These are phyloP conservation scores for Lagopus muta DNA, from an alignment of 2,113 vertebrate genomes.

Conservation along the genomic window DNA sequence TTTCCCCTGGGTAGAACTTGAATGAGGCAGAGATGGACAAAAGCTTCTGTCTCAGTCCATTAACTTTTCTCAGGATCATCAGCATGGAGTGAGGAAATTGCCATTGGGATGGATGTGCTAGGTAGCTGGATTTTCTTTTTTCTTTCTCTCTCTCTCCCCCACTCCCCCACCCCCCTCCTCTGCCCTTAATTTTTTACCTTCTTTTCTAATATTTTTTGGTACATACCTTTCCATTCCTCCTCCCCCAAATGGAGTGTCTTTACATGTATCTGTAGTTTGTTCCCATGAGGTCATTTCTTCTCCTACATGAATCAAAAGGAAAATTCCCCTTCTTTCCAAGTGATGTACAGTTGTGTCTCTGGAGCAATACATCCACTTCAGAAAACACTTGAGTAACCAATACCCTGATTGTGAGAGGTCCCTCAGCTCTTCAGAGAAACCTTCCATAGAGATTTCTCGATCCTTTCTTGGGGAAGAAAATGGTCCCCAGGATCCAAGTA, in stretches of 20 bases:
- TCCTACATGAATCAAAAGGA: not conserved
- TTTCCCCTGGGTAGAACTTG: not conserved
- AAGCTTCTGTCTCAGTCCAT: not conserved
- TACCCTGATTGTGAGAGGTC: not conserved
- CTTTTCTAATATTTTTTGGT: not conserved
- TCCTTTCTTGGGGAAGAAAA: not conserved
- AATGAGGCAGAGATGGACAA: not conserved
- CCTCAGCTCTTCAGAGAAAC: not conserved
- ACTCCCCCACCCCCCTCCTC: too few relatives aligned
- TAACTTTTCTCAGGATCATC: not conserved
- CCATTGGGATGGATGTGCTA: not conserved
- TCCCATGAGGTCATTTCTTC: not conserved
- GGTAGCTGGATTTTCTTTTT: not conserved
- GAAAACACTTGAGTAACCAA: not conserved
- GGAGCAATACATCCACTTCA: not conserved
- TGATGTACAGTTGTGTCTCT: not conserved
- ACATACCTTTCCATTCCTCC: not conserved
- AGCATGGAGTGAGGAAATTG: not conserved
- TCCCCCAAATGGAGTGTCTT: not conserved
- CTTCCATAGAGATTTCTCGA: not conserved
- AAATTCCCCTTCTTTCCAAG: not conserved
- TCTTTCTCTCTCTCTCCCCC: too few relatives aligned
- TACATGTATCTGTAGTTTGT: not conserved
- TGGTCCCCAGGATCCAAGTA: not conserved
- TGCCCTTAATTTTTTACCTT: not conserved